These are phyloP conservation scores for Theristicus caerulescens DNA, from an alignment of 2,113 vertebrate genomes.

Conservation along the genomic window DNA sequence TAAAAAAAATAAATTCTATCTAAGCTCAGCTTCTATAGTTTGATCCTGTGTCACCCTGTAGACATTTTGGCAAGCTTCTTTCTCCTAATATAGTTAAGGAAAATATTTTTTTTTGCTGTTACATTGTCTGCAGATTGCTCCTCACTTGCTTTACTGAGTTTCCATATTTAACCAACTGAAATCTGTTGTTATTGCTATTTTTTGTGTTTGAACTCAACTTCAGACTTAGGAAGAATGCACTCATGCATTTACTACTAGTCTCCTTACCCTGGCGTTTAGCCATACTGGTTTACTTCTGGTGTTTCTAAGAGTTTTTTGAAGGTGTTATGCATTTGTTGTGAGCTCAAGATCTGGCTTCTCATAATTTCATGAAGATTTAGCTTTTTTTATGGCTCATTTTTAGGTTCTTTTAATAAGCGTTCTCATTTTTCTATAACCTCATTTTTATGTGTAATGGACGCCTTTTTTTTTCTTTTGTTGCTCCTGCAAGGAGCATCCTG, in stretches of 20 bases:
- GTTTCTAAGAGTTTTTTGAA: background rate
- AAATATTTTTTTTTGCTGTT: background rate
- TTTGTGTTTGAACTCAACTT: background rate
- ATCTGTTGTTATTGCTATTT: background rate
- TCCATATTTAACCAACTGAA: background rate
- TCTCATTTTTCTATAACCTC: background rate
- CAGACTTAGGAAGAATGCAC: background rate
- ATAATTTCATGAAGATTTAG: background rate
- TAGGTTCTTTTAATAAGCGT: background rate
- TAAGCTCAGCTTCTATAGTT: background rate
- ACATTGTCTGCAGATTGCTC: background rate
- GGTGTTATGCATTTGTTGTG: background rate
- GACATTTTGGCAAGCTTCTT: background rate
- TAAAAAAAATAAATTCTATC: background rate
- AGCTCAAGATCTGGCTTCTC: background rate
- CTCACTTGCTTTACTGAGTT: background rate
- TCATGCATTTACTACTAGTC: background rate
- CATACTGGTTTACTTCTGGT: background rate
- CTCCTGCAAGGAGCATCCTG: background rate
- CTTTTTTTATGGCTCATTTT: background rate
- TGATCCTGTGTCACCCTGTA: background rate
- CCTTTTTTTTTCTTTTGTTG: background rate
- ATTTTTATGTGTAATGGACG: background rate
- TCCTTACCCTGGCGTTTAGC: background rate
- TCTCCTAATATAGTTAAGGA: background rate